Evolutionary conservation across 2,888 invertebrate species (phyloP).

Genomic region (Pammene aurita): DNA sequence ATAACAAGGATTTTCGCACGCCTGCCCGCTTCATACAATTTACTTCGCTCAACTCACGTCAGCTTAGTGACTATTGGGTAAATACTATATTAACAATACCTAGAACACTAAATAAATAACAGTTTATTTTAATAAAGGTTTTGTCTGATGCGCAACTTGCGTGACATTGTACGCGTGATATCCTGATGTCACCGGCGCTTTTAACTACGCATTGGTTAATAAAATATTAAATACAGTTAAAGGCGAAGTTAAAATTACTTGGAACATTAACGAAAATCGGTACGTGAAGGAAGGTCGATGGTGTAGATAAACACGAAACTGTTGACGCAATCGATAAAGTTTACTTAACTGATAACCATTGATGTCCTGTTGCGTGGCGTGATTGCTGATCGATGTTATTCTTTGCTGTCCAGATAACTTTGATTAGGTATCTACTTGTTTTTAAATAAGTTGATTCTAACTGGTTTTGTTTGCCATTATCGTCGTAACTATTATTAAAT

Average conservation of each 20-base stretch:
- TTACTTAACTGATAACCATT: slow-evolving; percentile 18
- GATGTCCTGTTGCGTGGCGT: slow-evolving; percentile 33
- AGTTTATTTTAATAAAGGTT: slow-evolving; percentile 1
- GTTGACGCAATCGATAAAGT: slow-evolving; percentile 31
- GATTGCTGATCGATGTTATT: slow-evolving; percentile 24
- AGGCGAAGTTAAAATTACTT: neutral
- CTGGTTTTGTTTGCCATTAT: neutral
- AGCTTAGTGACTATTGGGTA: too few relatives aligned
- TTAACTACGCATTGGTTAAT: slow-evolving; percentile 1
- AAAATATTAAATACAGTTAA: neutral
- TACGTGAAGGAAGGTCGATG: slow-evolving; percentile 24
- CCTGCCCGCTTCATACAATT: too few relatives aligned
- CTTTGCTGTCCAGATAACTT: slow-evolving; percentile 12
- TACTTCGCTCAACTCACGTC: too few relatives aligned
- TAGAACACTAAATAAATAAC: too few relatives aligned
- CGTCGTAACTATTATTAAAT: neutral
- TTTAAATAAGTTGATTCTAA: slow-evolving; percentile 6
- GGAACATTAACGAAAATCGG: slow-evolving; percentile 23
- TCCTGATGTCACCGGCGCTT: slow-evolving; percentile 5
- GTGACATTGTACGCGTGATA: neutral
- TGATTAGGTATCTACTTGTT: neutral
- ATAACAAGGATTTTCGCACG: too few relatives aligned
- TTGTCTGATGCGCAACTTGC: slow-evolving; percentile 4
- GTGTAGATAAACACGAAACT: slow-evolving; percentile 24
- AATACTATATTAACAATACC: too few relatives aligned